These are phyloP conservation scores for Rhinogobio ventralis DNA, from an alignment of 2,797 vertebrate genomes.

Conservation along the genomic window DNA sequence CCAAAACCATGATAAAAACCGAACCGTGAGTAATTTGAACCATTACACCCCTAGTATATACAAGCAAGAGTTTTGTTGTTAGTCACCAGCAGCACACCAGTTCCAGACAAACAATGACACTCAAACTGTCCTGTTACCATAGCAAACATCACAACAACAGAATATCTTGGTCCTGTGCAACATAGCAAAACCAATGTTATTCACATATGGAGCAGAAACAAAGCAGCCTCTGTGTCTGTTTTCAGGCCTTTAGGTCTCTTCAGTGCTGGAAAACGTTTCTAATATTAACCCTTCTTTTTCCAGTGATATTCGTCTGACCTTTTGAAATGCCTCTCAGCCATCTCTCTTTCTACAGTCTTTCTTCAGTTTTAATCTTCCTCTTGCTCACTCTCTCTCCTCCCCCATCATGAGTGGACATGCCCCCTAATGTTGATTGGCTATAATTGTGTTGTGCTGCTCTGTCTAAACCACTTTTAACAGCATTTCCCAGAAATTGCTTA, in stretches of 20 bases:
- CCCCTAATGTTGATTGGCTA: not conserved
- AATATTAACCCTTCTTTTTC: not conserved
- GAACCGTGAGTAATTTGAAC: too few relatives aligned
- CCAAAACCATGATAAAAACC: too few relatives aligned
- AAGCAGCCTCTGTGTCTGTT: not conserved
- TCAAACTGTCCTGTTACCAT: not conserved
- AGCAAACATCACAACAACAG: not conserved
- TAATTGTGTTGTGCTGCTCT: not conserved
- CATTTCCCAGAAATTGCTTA: not conserved
- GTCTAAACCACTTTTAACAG: not conserved
- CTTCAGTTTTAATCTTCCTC: not conserved
- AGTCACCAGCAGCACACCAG: not conserved
- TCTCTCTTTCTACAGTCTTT: not conserved
- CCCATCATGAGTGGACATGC: not conserved
- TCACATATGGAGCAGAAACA: not conserved
- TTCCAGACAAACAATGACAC: not conserved
- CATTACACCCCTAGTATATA: not conserved
- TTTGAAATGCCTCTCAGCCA: not conserved
- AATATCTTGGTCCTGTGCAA: too few relatives aligned
- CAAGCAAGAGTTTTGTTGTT: not conserved
- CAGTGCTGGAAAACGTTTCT: not conserved
- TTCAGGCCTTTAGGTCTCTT: not conserved
- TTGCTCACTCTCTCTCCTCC: not conserved
- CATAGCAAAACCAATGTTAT: not conserved
- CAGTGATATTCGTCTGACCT: too few relatives aligned